These are phyloP conservation scores for Nematostella vectensis DNA, from an alignment of 92 coral and sea anemone species.

Conservation along the genomic window DNA sequence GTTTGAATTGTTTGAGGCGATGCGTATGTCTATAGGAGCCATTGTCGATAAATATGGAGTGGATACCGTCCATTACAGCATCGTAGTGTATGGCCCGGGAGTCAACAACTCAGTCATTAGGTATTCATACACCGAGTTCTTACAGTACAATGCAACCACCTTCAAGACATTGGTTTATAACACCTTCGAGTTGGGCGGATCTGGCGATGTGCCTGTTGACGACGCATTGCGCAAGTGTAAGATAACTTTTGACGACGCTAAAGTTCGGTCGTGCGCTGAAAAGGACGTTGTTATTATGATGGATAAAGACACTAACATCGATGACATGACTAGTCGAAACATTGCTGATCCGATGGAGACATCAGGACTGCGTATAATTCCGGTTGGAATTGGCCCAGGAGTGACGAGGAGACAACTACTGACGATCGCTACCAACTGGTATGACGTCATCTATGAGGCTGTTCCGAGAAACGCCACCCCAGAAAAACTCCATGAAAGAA, in stretches of 20 bases:
- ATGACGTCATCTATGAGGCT: conserved; percentile 22
- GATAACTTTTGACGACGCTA: conserved; percentile 9
- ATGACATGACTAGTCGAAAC: neutral
- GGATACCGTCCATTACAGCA: conserved; percentile 16
- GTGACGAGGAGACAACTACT: conserved; percentile 8
- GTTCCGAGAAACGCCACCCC: conserved; percentile 7
- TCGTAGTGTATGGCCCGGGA: conserved; percentile 18
- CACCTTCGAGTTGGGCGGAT: neutral
- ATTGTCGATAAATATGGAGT: conserved; percentile 15
- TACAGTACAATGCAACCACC: neutral
- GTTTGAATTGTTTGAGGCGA: neutral
- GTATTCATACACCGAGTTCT: conserved; percentile 5
- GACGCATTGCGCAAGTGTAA: conserved; percentile 6
- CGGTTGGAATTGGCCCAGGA: conserved; percentile 15
- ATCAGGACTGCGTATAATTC: conserved; percentile 16
- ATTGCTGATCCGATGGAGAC: conserved; percentile 6
- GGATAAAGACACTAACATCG: conserved; percentile 8
- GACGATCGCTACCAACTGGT: conserved; percentile 7
- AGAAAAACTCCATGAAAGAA: neutral
- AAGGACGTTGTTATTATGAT: conserved; percentile 15
- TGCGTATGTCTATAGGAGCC: conserved; percentile 9
- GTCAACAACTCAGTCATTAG: neutral
- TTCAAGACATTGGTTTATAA: neutral
- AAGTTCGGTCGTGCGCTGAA: conserved; percentile 18
- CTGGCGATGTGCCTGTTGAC: conserved; percentile 13